These are phyloP conservation scores for Penaeus monodon DNA, from an alignment of 2,888 invertebrate genomes.

Conservation along the genomic window DNA sequence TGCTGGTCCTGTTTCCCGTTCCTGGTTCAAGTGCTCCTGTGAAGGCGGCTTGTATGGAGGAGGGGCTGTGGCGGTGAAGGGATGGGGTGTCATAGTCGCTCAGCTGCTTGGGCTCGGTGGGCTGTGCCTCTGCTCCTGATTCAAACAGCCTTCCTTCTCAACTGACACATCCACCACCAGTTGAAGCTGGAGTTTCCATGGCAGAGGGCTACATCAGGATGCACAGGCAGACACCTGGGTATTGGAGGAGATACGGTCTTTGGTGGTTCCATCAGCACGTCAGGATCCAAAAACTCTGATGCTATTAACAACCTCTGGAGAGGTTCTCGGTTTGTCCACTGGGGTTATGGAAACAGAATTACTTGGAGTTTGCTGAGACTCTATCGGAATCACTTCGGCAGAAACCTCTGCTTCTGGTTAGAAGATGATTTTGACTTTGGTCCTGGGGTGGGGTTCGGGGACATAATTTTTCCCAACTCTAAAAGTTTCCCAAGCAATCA, in stretches of 20 bases:
- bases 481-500: conserved; percentile 60
- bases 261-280: background rate
- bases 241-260: conserved; percentile 12
- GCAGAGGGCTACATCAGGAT: conserved; percentile 5
- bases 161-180: conserved; percentile 5
- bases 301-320: background rate
- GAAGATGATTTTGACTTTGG: background rate
- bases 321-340: conserved; percentile 6
- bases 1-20: conserved; percentile 25
- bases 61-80: conserved; percentile 22
- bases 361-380: background rate
- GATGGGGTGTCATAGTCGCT: conserved; percentile 9
- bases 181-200: background rate
- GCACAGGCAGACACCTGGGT: conserved; percentile 5
- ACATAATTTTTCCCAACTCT: conserved; percentile 47
- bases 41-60: conserved; percentile 38
- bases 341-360: no score
- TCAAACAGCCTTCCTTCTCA: conserved; percentile 1
- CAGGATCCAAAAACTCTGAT: background rate
- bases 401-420: background rate
- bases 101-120: background rate
- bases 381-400: background rate
- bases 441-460: conserved; percentile 25
- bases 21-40: conserved; percentile 4
- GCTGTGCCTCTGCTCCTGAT: conserved; percentile 1